A percentile compares a stretch with the other conserved stretches of the same genome.
These are phyloP conservation scores for Myiozetetes cayanensis DNA, from an alignment of 2,113 vertebrate genomes.

Conservation along the genomic window DNA sequence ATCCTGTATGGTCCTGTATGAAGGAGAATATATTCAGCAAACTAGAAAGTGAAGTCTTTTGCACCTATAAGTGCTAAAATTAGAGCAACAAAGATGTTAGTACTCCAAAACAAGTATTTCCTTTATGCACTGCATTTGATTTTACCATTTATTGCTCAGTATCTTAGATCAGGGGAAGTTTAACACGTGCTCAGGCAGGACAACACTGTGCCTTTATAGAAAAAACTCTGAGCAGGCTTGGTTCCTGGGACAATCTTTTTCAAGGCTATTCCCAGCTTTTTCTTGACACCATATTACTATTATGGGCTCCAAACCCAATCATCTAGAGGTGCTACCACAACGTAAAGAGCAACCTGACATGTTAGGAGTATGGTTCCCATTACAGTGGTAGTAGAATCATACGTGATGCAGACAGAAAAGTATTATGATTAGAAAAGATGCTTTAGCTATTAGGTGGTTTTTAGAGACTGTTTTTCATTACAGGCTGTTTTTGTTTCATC, in stretches of 20 bases:
- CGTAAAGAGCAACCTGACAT: neutral
- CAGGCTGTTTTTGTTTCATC: neutral
- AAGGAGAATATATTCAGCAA: neutral
- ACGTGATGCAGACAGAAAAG: neutral
- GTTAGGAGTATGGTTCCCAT: neutral
- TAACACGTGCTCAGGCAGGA: rapidly evolving
- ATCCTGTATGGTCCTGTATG: neutral
- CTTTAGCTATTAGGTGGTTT: neutral
- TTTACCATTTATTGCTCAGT: neutral
- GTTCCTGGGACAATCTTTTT: neutral
- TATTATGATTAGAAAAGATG: neutral
- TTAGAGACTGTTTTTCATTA: neutral
- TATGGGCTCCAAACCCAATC: neutral
- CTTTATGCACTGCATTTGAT: neutral
- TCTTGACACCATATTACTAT: neutral
- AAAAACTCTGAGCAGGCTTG: neutral
- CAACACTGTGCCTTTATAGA: neutral
- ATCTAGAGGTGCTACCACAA: neutral
- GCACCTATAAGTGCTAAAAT: neutral
- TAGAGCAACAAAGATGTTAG: neutral
- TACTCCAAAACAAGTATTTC: neutral
- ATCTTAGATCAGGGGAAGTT: neutral
- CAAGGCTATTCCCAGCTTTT: neutral
- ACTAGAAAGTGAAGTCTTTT: neutral
- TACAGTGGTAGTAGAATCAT: neutral